Base-by-base conservation (phyloP, 2,113 vertebrate genomes). In the Oncorhynchus kisutch region DNA sequence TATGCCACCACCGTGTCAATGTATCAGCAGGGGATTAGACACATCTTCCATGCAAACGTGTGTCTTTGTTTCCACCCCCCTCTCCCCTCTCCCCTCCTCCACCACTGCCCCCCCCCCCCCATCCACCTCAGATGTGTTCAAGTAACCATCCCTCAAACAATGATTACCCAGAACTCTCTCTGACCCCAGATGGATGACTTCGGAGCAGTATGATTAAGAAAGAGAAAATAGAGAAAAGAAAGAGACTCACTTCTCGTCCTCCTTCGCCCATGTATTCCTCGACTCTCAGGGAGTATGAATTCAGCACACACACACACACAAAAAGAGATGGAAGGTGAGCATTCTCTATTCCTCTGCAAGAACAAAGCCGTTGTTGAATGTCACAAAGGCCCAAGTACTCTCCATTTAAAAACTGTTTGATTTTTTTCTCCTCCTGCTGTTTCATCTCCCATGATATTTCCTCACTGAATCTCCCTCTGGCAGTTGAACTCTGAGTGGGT, bases 351-450 rank as follows among this genome's bases (percentile, higher is more conserved):
- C 69, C 70, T 82, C 62, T 77, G 74, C 0, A 71, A 84, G 81
- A 86, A 86, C 76, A 89, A 82, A 85, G 81, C 80, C 59, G 78
- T 84, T 86, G 84, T 82, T 82, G 78, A 84, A 80, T 80, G 84
- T 78, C 85, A 86, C 80, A 85, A 5, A 88, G 74, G 79, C 64
- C 77, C 2, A 57, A 74, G 57, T 78, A 82, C 72, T 70, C 83
- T 82, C 74, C 76, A 72, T 29, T 29, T 31, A 18, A 71, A 25
- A 71, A 71, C 16, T 20, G 49, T 59, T 67, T 70, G 62, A 74
- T 88, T 87, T 79, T 77, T 85, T 83, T 71, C 72, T 45, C 11
- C 78, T 77, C 76, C 72, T 31, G 68, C 76, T 60, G 60, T 84
- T 86, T 84, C 78, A 81, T 80, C 74, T 80, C 74, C 79, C 65